Evolutionary conservation across 2,888 invertebrate species (phyloP).

Genomic region (Mythimna ferrago): DNA sequence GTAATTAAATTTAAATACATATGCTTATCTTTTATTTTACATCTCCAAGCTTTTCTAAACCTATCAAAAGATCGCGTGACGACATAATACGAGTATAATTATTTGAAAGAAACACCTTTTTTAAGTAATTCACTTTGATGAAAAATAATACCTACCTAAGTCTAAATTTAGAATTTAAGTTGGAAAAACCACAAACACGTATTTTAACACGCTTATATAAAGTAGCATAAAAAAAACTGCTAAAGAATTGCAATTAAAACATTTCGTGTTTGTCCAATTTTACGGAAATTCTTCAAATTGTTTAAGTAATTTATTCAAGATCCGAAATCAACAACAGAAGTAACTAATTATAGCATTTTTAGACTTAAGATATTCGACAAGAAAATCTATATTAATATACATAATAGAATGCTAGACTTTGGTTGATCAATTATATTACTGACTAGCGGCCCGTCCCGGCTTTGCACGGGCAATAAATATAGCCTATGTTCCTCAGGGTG

Average conservation of each 20-base stretch:
- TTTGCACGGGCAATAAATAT: too few species aligned
- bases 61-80: not conserved
- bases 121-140: not conserved
- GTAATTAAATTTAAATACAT: conserved; percentile 12
- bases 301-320: conserved; percentile 2
- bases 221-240: conserved; percentile 3
- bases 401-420: not conserved
- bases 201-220: not conserved
- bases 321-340: not conserved
- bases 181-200: conserved; percentile 9
- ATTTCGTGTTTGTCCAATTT: not conserved
- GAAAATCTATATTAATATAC: too few species aligned
- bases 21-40: conserved; percentile 1
- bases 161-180: not conserved
- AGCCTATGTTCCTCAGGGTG: too few species aligned
- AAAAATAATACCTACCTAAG: not conserved
- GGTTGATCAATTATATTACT: not conserved
- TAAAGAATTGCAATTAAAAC: conserved; percentile 24
- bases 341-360: not conserved
- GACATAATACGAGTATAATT: not conserved
- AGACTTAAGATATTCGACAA: too few species aligned
- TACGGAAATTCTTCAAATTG: conserved; percentile 15
- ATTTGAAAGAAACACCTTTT: not conserved
- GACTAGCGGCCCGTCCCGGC: too few species aligned
- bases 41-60: not conserved